A percentile compares a stretch with the other conserved stretches of the same genome.
Conservation (phyloP, 2,888 invertebrate genomes). For the Drosophila mimetica region DNA sequence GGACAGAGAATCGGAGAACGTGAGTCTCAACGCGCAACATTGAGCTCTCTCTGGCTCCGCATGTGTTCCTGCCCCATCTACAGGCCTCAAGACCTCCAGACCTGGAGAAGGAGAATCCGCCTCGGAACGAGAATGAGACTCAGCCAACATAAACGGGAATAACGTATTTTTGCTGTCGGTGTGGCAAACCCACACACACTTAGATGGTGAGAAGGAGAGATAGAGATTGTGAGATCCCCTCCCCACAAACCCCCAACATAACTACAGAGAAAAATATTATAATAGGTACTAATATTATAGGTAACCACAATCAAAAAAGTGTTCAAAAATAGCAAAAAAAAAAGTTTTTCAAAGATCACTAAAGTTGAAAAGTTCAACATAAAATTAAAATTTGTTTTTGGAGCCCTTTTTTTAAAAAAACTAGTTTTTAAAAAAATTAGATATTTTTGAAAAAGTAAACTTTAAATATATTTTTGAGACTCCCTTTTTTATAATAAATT, state of each 20-base stretch:
- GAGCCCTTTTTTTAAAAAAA: no score
- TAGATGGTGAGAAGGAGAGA: constrained; percentile 3
- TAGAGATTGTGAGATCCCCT: constrained; percentile 26
- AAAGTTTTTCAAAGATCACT: no score
- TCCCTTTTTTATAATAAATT: not conserved
- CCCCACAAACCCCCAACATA: constrained; percentile 10
- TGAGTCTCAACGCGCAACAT: constrained; percentile 58
- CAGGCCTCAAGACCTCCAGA: constrained; percentile 26
- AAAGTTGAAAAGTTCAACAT: no score
- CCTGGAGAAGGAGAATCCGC: constrained; percentile 27
- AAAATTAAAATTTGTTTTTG: no score
- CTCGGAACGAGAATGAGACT: constrained; percentile 47
- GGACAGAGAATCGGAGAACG: constrained; percentile 42
- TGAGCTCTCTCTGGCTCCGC: constrained; percentile 13
- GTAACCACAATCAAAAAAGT: not conserved
- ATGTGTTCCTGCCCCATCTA: constrained; percentile 32
- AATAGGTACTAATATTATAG: not conserved
- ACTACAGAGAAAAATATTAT: constrained; percentile 13
- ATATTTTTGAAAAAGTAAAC: no score
- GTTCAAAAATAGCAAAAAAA: no score
- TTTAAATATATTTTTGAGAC: no score
- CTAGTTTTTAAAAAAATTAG: no score
- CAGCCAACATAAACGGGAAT: constrained; percentile 74
- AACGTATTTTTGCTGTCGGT: constrained; percentile 79
- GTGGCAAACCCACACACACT: constrained; percentile 58